Base-by-base conservation (phyloP, 2,888 invertebrate genomes). In the Azorinus chamasolen region DNA sequence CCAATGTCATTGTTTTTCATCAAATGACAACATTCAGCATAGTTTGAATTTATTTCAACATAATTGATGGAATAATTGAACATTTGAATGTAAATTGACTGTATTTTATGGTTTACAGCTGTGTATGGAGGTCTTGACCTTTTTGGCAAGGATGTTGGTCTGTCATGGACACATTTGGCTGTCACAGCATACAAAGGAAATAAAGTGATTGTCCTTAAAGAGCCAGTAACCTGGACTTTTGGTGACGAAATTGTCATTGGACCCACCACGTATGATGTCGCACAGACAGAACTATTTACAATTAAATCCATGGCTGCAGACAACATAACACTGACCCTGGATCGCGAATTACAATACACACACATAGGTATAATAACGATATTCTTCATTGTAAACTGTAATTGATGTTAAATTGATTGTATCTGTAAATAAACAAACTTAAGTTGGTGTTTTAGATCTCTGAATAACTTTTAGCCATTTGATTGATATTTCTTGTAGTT, bases 121-220 rank as follows among this genome's bases (percentile, higher is more conserved):
- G 89, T 88, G 16, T 90, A 86, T 78, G 91, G 91, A 41, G 90
- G 90, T n/a, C 81, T 91, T 32, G 90, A 91, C 68, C 77, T 91
- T 20, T 89, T 90, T 64, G 91, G 91, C 18, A 75, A 83, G 37
- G 81, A 85, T 32, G 78, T 85, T 5, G 80, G 75, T n/a, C 66
- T 82, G 0, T 74, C 82, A 0, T 91, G 90, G 90, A 90, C 90
- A 4, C 68, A 81, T 10, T 71, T 91, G 4, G 79, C 79, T 14
- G 6, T 68, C 10, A 88, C 89, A 6, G 89, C 86, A n/a, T 55
- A 58, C 14, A 64, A 66, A 0, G 90, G 90, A 10, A 66, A 65
- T 22, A 83, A 69, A 25, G 68, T 73, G 51, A 77, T 91, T 10
- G 80, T 71, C 6, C 65, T 91, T 14, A 64, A 50, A 1, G 83